Base-by-base conservation (phyloP, 1,140 invertebrate species). In the Penaeus indicus region DNA sequence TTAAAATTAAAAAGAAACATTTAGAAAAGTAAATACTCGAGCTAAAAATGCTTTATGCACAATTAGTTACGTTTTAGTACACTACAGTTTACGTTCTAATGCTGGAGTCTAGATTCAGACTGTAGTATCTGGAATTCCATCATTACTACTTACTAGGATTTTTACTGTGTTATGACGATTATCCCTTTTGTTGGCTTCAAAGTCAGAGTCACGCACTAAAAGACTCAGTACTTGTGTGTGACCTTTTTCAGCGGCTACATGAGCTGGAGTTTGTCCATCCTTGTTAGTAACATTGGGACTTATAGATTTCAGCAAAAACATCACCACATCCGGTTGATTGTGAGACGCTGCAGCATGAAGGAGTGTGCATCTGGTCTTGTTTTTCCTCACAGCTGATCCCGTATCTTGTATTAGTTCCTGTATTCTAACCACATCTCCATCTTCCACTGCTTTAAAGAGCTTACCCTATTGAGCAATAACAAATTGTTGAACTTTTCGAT, bases 241-340 rank as follows among this genome's bases (percentile, higher is more conserved):
- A 25, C 87, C 87, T 11, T 67, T 84, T 38, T 60, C 62, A 47
- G 86, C 87, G 7, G 87, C 87, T 82, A 88, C 42, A 42, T 88
- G 87, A 25, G 72, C 87, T 54, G 81, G 81, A 19, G 87, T 88
- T 22, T 63, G 69, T n/a, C 87, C 87, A 0, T 83, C 87, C 81
- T 84, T 84, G 75, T 84, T 84, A 13, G 84, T 82, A 10, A 84
- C 25, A 54, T 84, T 88, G 81, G 87, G 87, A 54, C 81, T 88
- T 18, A 88, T 83, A 22, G 78, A 19, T 62, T 88, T 83, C 42
- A 84, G 81, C 27, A 88, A 60, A 54, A 75, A 79, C 63, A 77
- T 42, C 42, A 88, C 81, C 54, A 88, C 75, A 5, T 88, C 69
- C 47, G 72, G 32, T 61, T 88, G 81, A n/a, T 72, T 63, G 69